phyloP scores from a whole-genome alignment of 2,113 vertebrate species.

The Psittacus erithacus region DNA sequence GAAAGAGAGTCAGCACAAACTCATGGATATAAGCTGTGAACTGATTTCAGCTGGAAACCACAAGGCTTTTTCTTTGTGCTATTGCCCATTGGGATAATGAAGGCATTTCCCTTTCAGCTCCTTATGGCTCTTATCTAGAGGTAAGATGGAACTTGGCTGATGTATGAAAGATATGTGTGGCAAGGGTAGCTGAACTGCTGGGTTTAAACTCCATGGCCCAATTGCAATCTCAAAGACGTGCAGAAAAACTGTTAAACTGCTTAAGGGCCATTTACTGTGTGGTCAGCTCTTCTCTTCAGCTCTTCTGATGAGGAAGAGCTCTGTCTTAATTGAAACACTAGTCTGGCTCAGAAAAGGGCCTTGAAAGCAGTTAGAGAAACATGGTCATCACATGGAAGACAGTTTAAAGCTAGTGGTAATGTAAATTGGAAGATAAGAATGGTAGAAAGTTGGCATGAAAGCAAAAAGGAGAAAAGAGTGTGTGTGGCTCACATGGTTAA shows the following conservation, averaged over 20 bases:
- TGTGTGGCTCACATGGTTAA: not conserved
- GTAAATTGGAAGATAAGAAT: not conserved
- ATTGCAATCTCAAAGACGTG: not conserved
- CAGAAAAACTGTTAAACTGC: not conserved
- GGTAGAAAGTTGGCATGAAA: not conserved
- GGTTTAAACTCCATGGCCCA: not conserved
- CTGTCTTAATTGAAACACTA: not conserved
- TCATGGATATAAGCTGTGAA: not conserved
- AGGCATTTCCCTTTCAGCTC: not conserved
- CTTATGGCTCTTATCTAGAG: not conserved
- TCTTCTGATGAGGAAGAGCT: not conserved
- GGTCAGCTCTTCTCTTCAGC: not conserved
- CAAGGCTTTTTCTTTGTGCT: not conserved
- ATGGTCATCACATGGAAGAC: not conserved
- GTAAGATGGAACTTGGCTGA: not conserved
- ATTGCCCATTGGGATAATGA: not conserved
- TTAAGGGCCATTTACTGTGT: not conserved
- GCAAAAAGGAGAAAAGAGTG: not conserved
- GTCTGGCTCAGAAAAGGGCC: not conserved
- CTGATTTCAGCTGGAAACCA: not conserved
- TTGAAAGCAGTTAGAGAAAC: not conserved
- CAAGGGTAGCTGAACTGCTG: not conserved
- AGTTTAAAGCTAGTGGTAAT: not conserved
- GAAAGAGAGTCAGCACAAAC: not conserved
- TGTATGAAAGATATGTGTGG: not conserved